Base-by-base conservation (phyloP, 2,113 vertebrate genomes). In the Mesitornis unicolor region DNA sequence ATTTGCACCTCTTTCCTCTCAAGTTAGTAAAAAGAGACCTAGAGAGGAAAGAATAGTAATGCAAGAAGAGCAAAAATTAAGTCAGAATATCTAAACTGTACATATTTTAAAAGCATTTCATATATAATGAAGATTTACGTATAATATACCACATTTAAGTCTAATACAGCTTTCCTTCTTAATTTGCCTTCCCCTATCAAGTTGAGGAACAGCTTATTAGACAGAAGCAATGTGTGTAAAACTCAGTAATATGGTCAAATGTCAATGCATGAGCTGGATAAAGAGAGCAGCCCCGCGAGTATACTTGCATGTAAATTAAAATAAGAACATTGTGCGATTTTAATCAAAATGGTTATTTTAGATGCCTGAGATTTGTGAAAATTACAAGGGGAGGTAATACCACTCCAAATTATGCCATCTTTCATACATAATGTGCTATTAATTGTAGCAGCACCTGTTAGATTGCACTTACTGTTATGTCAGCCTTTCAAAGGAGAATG, bases 221-320 rank as follows among this genome's bases (percentile, higher is more conserved):
- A 83, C 70, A 21, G 24, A 96, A 92, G 25, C 6, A 67, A 38
- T 0, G 0, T 11, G 14, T 63, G 13, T 78, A 83, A 84, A 92
- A 60, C 42, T 83, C 28, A 42, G 31, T 33, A 87, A 77, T 67
- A 21, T 5, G 87, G 28, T 59, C 59, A 79, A 84, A 92, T 83
- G 29, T 48, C 71, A 87, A 4, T 70, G 16, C 38, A 71, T 18
- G 25, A 79, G 16, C 28, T 67, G 16, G 16, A 64, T 75, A 63
- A 92, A 87, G 38, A 54, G 65, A 78, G 68, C 3, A 63, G 19
- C 40, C 59, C 17, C 6, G 0, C 48, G 76, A 80, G 63, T 47
- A 45, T 54, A 92, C 31, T 89, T 94, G 63, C 6, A 60, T 91
- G 40, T 68, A 95, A 91, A 89, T 95, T 89, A 86, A 92, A 96